These are phyloP conservation scores for Hylia prasina DNA, from an alignment of 2,113 vertebrate species.

Conservation along the genomic window DNA sequence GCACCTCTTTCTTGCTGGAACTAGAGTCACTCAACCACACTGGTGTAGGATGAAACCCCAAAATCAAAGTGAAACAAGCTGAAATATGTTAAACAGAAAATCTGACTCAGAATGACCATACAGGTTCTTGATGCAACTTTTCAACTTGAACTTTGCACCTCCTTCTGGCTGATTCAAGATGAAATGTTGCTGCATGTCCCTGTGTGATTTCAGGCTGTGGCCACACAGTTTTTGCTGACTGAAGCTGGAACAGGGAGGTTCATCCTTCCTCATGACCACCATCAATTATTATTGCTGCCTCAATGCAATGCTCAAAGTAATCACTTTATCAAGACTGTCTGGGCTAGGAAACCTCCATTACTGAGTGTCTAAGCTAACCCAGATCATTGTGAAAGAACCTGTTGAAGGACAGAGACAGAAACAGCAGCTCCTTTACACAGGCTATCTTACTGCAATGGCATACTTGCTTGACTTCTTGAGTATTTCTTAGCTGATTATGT, in stretches of 20 bases:
- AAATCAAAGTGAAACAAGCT: neutral
- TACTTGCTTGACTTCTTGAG: neutral
- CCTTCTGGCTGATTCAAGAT: neutral
- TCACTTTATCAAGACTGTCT: neutral
- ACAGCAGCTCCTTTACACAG: neutral
- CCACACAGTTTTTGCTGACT: constrained; percentile 24
- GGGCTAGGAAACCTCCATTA: neutral
- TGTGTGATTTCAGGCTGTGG: neutral
- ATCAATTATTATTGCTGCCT: neutral
- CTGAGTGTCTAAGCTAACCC: neutral
- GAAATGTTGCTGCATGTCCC: neutral
- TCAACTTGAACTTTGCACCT: neutral
- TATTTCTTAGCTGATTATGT: neutral
- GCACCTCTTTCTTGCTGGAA: neutral
- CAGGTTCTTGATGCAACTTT: neutral
- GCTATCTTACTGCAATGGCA: neutral
- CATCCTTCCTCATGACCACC: neutral
- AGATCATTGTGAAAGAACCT: constrained; percentile 6
- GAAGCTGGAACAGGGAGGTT: neutral
- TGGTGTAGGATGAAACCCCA: neutral
- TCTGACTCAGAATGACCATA: constrained; percentile 32
- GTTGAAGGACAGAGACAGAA: neutral
- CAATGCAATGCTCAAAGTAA: neutral
- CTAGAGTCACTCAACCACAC: neutral
- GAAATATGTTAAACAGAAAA: neutral